Evolutionary conservation across 2,797 vertebrate genomes (phyloP), one percentile per base, ranked within the genome.

Genomic region (Percopsis omiscomaycus): DNA sequence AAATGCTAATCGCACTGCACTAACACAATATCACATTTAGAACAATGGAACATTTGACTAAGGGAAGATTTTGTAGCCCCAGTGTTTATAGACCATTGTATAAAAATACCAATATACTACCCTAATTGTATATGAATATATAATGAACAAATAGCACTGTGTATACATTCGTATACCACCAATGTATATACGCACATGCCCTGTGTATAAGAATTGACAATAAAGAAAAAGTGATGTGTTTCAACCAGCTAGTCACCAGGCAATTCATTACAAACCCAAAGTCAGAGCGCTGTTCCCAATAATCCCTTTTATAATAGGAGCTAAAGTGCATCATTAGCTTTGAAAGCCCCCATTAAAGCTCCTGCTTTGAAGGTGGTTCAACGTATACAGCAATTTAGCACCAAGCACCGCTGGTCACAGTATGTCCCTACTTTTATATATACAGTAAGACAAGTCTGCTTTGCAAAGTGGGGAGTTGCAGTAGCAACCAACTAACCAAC

Each of bases 1-100:
- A 71, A 42, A 13, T 28, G 28, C 32, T 71, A 57, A 72, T 72
- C 32, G 13, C 29, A 29, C 37, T 66, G 30, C 6, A 12, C 15
- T 55, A 52, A 68, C 29, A 50, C 53, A 3, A 5, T 44, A 59
- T 27, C n/a, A 29, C 50, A 27, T 10, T 52, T 10, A 52, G n/a
- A 22, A 52, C 22, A 42, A 42, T 42, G 8, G 2, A 42, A 42
- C 6, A 42, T 42, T 9, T 42, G 37, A 22, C 22, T 22, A 1
- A 22, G 22, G 22, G 37, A 9, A 42, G 6, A 42, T 42, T 42
- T 42, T 5, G 37, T 9, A 42, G 9, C 6, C 37, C 37, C 37
- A 42, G 37, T 42, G 37, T 42, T 42, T 42, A 42, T 5, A 6
- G 37, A 42, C 37, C 9, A 9, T 5, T 42, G 37, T 42, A 42